phyloP scores from a whole-genome alignment of 2,888 invertebrate genomes.

The Trissolcus japonicus region DNA sequence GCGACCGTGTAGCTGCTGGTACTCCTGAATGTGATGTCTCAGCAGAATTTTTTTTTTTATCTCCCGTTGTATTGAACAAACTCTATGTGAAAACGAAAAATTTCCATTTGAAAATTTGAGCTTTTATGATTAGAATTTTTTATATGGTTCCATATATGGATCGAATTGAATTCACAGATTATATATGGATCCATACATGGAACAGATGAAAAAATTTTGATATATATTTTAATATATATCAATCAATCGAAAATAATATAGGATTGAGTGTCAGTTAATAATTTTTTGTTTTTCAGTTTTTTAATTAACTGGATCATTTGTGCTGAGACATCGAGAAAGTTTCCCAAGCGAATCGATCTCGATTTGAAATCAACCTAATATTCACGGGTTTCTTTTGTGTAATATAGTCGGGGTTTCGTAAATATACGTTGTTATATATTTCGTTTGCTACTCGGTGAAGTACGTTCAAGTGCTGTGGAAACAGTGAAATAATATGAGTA shows the following conservation, averaged over 20 bases:
- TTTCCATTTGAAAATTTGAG: constrained; percentile 19
- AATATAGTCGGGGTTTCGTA: constrained; percentile 24
- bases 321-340: too few species aligned
- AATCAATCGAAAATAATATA: too few species aligned
- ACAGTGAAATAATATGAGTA: constrained; percentile 56
- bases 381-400: constrained; percentile 28
- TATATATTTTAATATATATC: too few species aligned
- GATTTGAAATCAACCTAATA: constrained; percentile 40
- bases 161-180: too few species aligned
- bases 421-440: constrained; percentile 40
- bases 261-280: too few species aligned
- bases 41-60: constrained; percentile 26
- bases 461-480: constrained; percentile 55
- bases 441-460: constrained; percentile 54
- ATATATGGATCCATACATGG: too few species aligned
- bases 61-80: constrained; percentile 28
- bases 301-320: too few species aligned
- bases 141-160: too few species aligned
- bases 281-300: too few species aligned
- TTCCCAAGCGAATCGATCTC: constrained; percentile 22
- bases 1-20: constrained; percentile 24
- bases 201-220: too few species aligned
- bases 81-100: constrained; percentile 19
- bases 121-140: too few species aligned
- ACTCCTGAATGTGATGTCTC: constrained; percentile 37